phyloP scores from a whole-genome alignment of 2,797 vertebrate species.

The Clarias pachynema region DNA sequence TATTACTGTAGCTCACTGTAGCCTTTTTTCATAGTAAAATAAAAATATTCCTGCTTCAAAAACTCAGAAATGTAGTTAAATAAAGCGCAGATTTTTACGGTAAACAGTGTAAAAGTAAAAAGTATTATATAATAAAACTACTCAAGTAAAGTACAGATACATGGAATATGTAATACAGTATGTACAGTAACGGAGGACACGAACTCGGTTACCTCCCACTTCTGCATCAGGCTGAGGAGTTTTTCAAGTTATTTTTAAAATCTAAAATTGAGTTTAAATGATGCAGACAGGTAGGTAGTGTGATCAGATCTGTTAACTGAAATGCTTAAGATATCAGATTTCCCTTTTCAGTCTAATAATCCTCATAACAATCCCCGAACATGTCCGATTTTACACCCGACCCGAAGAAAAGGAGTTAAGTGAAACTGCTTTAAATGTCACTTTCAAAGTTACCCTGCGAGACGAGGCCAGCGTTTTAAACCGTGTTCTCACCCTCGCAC shows the following conservation, averaged over 20 bases:
- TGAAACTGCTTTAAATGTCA: slow-evolving; percentile 18
- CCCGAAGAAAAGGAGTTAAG: not conserved
- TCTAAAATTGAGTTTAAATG: not conserved
- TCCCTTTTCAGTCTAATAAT: not conserved
- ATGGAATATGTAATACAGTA: too few species aligned
- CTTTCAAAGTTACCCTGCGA: slow-evolving; percentile 60
- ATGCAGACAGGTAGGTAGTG: not conserved
- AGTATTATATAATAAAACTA: too few species aligned
- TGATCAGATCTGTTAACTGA: not conserved
- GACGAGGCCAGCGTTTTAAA: slow-evolving; percentile 44
- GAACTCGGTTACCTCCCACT: too few species aligned
- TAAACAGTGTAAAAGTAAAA: too few species aligned
- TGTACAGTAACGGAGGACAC: too few species aligned
- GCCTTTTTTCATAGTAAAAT: too few species aligned
- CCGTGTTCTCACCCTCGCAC: slow-evolving; percentile 17
- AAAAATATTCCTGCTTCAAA: too few species aligned
- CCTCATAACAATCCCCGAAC: not conserved
- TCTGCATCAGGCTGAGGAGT: too few species aligned
- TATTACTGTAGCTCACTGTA: too few species aligned
- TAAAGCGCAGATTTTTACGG: too few species aligned
- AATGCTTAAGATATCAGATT: not conserved
- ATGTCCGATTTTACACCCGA: not conserved
- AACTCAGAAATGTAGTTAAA: too few species aligned
- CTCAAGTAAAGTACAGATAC: too few species aligned
- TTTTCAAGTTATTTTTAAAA: not conserved